A percentile compares a stretch with the other conserved stretches of the same genome.
Evolutionary conservation across 2,797 vertebrate species (phyloP).

Genomic region (Mycteria americana): DNA sequence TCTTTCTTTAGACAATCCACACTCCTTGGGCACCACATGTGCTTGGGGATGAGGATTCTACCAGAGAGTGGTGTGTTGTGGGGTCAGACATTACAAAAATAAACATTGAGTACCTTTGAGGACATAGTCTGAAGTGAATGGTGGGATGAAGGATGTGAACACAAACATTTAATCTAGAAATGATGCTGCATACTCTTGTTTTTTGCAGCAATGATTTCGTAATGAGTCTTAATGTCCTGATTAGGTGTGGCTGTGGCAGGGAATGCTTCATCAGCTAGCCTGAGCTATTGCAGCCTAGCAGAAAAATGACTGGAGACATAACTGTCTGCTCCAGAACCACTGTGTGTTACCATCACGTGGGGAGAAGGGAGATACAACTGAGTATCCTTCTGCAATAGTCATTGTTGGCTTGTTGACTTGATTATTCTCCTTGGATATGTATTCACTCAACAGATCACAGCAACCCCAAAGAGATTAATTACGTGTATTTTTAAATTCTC

Average conservation of each 20-base stretch:
- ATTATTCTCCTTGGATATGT: conserved; percentile 57
- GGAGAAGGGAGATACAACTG: background rate
- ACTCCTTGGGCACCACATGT: background rate
- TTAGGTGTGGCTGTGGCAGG: background rate
- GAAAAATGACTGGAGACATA: background rate
- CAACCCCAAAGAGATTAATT: conserved; percentile 56
- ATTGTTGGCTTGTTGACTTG: conserved; percentile 30
- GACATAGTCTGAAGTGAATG: background rate
- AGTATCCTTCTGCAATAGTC: background rate
- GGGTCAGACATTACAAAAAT: background rate
- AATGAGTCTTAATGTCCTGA: background rate
- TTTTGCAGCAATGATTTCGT: background rate
- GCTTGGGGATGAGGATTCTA: background rate
- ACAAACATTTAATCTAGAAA: background rate
- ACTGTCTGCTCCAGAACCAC: background rate
- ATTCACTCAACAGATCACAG: conserved; percentile 61
- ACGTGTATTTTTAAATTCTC: conserved; percentile 64
- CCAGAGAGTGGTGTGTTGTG: background rate
- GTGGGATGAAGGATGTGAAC: background rate
- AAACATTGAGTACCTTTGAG: background rate
- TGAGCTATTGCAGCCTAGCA: background rate
- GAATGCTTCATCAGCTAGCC: background rate
- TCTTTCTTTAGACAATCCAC: background rate
- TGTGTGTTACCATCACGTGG: background rate
- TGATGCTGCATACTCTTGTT: background rate